phyloP scores from a whole-genome alignment of 64 coral and sea anemone species.

The Pocillopora verrucosa region DNA sequence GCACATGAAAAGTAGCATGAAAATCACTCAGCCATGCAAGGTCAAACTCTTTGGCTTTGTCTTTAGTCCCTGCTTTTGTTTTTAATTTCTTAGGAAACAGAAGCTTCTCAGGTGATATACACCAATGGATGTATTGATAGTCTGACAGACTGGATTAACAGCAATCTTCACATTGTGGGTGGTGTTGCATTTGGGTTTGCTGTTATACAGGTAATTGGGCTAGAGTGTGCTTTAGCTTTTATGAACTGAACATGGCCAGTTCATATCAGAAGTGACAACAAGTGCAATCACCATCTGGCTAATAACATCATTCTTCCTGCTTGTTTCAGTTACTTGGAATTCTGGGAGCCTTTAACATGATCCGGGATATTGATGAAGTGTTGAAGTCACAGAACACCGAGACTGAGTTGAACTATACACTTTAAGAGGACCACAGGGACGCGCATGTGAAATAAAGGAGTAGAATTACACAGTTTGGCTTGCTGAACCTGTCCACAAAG shows the following conservation, averaged over 20 bases:
- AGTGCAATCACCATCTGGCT: background rate
- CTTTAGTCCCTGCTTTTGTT: no score
- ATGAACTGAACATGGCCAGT: background rate
- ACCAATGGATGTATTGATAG: conserved; percentile 71
- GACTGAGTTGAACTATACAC: conserved; percentile 1
- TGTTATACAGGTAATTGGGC: conserved; percentile 53
- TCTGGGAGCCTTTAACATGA: conserved; percentile 73
- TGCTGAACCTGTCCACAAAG: no score
- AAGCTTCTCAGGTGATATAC: conserved; percentile 73
- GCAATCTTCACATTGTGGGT: conserved; percentile 77
- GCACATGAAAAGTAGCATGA: no score
- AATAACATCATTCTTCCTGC: background rate
- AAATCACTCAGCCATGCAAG: no score
- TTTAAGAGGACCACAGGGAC: background rate
- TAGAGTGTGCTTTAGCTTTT: background rate
- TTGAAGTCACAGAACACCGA: conserved; percentile 22
- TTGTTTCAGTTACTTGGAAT: conserved; percentile 68
- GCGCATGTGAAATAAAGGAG: background rate
- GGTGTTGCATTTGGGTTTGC: conserved; percentile 90
- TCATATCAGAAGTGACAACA: background rate
- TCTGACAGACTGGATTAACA: conserved; percentile 74
- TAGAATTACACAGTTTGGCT: background rate
- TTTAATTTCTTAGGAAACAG: conserved; percentile 43
- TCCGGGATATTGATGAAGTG: conserved; percentile 60
- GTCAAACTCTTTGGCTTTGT: no score